A percentile compares a stretch with the other conserved stretches of the same genome.
Evolutionary conservation across 2,113 vertebrate species (phyloP).

Genomic region (Orthochromis malagaraziensis): DNA sequence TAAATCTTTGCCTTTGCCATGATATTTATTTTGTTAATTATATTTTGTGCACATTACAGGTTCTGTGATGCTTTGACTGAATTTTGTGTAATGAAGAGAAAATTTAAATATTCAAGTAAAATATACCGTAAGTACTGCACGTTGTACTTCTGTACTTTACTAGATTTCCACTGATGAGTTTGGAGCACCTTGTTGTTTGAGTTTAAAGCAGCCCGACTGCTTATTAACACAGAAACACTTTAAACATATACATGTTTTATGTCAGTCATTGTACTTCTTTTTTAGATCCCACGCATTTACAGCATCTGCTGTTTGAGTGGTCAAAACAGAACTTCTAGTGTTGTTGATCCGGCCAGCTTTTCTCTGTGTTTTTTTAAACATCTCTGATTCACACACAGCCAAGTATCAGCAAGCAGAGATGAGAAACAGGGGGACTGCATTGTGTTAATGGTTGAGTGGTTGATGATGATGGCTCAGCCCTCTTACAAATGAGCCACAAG

Average conservation of each 20-base stretch:
- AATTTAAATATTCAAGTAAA: neutral
- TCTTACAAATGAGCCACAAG: slow-evolving; percentile 17
- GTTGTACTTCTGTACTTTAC: neutral
- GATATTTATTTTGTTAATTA: neutral
- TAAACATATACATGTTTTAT: neutral
- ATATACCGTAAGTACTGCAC: neutral
- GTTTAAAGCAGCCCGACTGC: rapidly evolving
- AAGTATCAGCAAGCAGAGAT: neutral
- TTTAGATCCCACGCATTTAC: neutral
- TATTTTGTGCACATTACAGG: neutral
- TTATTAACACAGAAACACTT: neutral
- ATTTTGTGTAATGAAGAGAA: neutral
- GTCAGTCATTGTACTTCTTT: neutral
- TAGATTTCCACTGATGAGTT: neutral
- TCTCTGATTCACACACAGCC: neutral
- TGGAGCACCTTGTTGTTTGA: neutral
- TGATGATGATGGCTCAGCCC: neutral
- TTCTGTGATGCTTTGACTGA: neutral
- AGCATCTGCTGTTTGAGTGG: neutral
- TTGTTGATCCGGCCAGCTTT: slow-evolving; percentile 32
- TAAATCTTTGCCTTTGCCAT: neutral
- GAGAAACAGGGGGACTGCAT: neutral
- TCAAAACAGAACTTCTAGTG: neutral
- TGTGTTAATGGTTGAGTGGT: slow-evolving; percentile 14
- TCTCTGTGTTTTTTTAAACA: neutral